Percentiles rank a stretch among this genome's conserved stretches.
Conservation (phyloP, 2,888 invertebrate genomes). For the Glaucopsyche alexis region DNA sequence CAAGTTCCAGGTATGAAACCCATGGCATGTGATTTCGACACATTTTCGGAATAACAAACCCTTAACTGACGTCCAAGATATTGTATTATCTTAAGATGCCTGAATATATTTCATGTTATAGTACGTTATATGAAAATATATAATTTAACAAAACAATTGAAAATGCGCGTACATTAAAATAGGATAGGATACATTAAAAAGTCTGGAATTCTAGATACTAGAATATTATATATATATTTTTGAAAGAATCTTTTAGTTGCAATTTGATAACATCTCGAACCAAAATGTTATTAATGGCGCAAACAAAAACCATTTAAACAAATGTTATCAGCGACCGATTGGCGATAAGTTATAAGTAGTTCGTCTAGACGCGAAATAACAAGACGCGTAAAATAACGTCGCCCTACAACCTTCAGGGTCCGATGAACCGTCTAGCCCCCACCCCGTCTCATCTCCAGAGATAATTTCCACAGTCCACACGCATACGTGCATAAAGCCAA, state of each 20-base stretch:
- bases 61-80: too few relatives aligned
- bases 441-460: constrained; percentile 40
- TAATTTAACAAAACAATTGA: too few relatives aligned
- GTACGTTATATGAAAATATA: too few relatives aligned
- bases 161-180: too few relatives aligned
- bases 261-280: background rate
- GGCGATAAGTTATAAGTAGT: constrained; percentile 21
- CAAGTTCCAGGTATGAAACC: too few relatives aligned
- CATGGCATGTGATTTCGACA: too few relatives aligned
- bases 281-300: background rate
- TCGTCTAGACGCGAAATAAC: constrained; percentile 60
- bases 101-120: too few relatives aligned
- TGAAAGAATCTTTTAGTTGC: background rate
- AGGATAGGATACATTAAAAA: too few relatives aligned
- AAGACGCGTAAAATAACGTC: constrained; percentile 48
- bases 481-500: background rate
- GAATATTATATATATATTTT: background rate
- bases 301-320: background rate
- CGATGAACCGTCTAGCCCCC: constrained; percentile 67
- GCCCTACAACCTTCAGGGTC: constrained; percentile 50
- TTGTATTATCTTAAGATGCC: too few relatives aligned
- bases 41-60: too few relatives aligned
- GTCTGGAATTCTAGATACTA: background rate
- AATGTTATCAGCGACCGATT: background rate
- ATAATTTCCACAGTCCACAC: background rate